phyloP scores from a whole-genome alignment of 2,888 invertebrate genomes.

The Phasia obesa region DNA sequence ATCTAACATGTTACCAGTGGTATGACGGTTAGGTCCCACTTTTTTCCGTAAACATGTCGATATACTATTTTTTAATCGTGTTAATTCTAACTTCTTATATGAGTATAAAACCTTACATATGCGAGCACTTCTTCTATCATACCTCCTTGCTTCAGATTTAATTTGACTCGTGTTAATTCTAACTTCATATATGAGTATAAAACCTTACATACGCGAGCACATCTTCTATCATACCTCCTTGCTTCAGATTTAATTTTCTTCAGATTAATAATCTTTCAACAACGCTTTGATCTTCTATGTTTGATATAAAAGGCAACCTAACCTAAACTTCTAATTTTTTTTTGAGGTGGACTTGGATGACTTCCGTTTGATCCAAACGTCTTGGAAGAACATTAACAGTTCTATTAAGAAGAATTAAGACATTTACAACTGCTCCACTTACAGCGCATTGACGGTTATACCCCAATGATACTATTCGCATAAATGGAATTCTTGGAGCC shows the following conservation, averaged over 20 bases:
- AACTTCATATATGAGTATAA: conserved; percentile 60
- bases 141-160: conserved; percentile 54
- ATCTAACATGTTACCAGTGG: conserved; percentile 31
- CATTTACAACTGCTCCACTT: conserved; percentile 30
- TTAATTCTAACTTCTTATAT: conserved; percentile 61
- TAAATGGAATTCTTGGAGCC: conserved; percentile 46
- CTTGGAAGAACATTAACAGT: conserved; percentile 55
- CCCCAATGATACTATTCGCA: conserved; percentile 46
- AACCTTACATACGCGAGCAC: conserved; percentile 59
- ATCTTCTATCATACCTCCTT: conserved; percentile 60
- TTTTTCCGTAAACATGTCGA: too few relatives aligned
- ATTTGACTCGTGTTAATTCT: conserved; percentile 21
- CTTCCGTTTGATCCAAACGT: conserved; percentile 43
- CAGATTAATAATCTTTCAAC: not conserved
- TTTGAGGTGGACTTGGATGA: conserved; percentile 52
- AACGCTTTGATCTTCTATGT: conserved; percentile 25
- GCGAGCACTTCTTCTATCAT: conserved; percentile 62
- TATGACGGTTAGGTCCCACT: conserved; percentile 2
- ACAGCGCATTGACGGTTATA: conserved; percentile 42
- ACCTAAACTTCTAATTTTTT: conserved; percentile 44
- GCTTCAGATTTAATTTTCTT: conserved; percentile 52
- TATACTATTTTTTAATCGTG: conserved; percentile 44
- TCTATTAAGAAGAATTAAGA: not conserved
- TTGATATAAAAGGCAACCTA: conserved; percentile 56
- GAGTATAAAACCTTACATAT: conserved; percentile 52